Conservation (phyloP, 2,797 vertebrate genomes). For the Pangasius larnaudii region DNA sequence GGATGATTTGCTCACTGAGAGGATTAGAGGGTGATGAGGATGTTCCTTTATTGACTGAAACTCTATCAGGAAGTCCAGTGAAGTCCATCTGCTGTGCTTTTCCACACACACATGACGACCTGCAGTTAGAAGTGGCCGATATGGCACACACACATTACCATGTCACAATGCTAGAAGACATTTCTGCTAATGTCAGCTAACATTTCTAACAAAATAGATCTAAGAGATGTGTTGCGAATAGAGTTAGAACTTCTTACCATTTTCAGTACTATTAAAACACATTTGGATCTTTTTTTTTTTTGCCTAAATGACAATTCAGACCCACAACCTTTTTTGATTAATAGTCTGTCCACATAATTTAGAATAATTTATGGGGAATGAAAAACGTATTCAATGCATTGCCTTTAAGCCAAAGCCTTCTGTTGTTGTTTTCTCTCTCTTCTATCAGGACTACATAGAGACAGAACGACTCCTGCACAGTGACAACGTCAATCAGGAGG, state of each 20-base stretch:
- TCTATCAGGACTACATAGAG: constrained; percentile 85
- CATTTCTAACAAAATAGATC: not conserved
- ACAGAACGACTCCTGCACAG: constrained; percentile 87
- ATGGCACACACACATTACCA: not conserved
- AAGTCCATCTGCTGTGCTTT: not conserved
- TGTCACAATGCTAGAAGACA: not conserved
- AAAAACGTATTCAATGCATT: not conserved
- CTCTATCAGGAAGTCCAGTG: not conserved
- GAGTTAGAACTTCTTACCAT: not conserved
- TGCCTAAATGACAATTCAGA: not conserved
- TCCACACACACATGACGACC: not conserved
- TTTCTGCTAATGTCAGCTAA: not conserved
- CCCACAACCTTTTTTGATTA: not conserved
- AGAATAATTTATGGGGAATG: not conserved
- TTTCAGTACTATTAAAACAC: not conserved
- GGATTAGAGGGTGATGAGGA: constrained; percentile 45
- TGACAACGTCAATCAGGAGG: constrained; percentile 91
- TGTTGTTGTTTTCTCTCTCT: not conserved
- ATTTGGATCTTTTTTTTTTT: not conserved
- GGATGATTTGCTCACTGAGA: constrained; percentile 20
- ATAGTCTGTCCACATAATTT: not conserved
- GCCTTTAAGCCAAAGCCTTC: not conserved
- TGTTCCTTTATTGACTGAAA: not conserved
- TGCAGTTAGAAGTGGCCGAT: not conserved
- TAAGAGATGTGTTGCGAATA: not conserved